Percentiles rank a stretch among this genome's conserved stretches.
These are phyloP conservation scores for Thymelicus lineola DNA, from an alignment of 2,888 invertebrate species.

Conservation along the genomic window DNA sequence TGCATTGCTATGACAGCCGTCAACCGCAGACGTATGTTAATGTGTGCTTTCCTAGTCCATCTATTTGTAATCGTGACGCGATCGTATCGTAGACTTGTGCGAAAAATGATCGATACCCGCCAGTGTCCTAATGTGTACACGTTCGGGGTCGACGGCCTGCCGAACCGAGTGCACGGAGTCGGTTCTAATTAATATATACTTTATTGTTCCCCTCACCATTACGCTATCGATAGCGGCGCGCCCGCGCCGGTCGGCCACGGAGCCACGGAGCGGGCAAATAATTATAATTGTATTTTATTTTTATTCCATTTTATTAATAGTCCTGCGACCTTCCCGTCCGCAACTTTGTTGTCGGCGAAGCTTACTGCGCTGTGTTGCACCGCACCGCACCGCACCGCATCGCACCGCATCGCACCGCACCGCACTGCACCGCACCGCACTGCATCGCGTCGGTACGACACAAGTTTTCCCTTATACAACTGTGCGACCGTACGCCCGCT, in stretches of 20 bases:
- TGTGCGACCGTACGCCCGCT: slow-evolving; percentile 36
- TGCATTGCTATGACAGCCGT: slow-evolving; percentile 17
- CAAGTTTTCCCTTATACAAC: slow-evolving; percentile 47
- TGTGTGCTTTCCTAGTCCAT: slow-evolving; percentile 36
- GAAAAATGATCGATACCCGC: slow-evolving; percentile 55
- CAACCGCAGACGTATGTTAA: slow-evolving; percentile 3
- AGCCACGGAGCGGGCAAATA: slow-evolving; percentile 81
- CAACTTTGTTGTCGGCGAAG: slow-evolving; percentile 52
- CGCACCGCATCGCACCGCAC: neutral
- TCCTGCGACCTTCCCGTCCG: slow-evolving; percentile 56
- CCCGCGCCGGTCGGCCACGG: slow-evolving; percentile 47
- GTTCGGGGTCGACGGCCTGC: slow-evolving; percentile 56
- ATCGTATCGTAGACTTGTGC: slow-evolving; percentile 49
- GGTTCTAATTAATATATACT: slow-evolving; percentile 82
- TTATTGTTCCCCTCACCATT: slow-evolving; percentile 80
- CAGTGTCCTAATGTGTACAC: slow-evolving; percentile 51
- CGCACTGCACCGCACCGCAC: too few relatives aligned
- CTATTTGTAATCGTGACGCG: slow-evolving; percentile 45
- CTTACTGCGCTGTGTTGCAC: slow-evolving; percentile 17
- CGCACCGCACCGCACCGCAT: too few relatives aligned
- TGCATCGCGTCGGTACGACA: slow-evolving; percentile 20
- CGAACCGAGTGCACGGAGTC: slow-evolving; percentile 52
- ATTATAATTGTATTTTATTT: slow-evolving; percentile 81
- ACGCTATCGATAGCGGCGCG: slow-evolving; percentile 69
- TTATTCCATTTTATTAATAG: slow-evolving; percentile 72